Percentiles rank a stretch among this genome's conserved stretches.
Evolutionary conservation across 2,113 vertebrate genomes (phyloP).

Genomic region (Struthio camelus): DNA sequence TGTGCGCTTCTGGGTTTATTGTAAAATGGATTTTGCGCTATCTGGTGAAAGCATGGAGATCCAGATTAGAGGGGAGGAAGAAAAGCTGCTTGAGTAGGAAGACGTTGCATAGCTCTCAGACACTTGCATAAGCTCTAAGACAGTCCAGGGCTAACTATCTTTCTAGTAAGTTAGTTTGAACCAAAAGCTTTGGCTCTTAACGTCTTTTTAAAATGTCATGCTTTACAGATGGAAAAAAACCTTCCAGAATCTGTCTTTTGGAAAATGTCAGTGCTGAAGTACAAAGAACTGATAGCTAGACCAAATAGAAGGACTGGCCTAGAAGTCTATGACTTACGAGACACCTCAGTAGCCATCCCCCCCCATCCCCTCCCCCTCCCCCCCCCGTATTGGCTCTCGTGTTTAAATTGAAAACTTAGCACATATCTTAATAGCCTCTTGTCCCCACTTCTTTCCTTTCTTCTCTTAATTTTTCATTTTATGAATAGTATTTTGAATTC

Average conservation of each 20-base stretch:
- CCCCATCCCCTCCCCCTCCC: no score
- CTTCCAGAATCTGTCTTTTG: background rate
- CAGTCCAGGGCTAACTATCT: background rate
- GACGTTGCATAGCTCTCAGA: background rate
- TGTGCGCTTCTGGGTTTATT: background rate
- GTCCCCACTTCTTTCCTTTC: background rate
- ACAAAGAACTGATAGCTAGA: background rate
- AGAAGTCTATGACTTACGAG: background rate
- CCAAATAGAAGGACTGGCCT: background rate
- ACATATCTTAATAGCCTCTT: background rate
- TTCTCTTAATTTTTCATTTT: background rate
- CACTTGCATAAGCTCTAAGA: background rate
- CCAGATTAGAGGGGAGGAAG: background rate
- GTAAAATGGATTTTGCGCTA: background rate
- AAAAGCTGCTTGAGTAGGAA: background rate
- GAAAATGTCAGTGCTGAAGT: background rate
- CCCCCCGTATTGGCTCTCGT: background rate
- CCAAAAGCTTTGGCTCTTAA: background rate
- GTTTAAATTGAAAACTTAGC: background rate
- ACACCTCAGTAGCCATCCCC: background rate
- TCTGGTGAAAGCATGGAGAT: background rate
- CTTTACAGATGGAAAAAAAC: background rate
- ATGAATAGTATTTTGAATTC: background rate
- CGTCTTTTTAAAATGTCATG: accelerated
- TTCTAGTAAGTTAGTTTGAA: background rate